Base-by-base conservation (phyloP, 2,888 invertebrate genomes). In the Drosophila recens region DNA sequence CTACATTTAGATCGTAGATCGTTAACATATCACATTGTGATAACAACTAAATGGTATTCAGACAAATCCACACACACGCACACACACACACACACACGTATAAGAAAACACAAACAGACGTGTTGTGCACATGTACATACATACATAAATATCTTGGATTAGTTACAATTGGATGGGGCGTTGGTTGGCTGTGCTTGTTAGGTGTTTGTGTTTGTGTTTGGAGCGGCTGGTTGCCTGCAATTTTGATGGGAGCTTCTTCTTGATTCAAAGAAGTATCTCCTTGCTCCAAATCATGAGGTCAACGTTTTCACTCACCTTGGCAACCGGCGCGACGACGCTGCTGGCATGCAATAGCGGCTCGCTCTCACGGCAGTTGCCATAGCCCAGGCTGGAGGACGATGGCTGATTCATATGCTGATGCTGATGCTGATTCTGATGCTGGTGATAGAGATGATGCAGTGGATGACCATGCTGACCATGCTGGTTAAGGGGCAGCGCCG, bases 321-420 rank as follows among this genome's bases (percentile, higher is more conserved):
- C 92, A 79, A 92, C 90, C 80, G 92, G 92, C 74, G 92, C 91
- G 67, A 80, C 69, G 82, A 80, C 69, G 82, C 87, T 87, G 87
- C 82, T 84, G 87, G 92, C 91, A 90, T 93, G 92, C 89, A 93
- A 90, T 67, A 93, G 87, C 75, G 93, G 93, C 88, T 93, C 93
- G 86, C 92, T 92, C 78, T 93, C 93, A 70, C 91, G 91, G 84
- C 91, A 91, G 87, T 91, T 90, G 87, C 90, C 90, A 85, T 92
- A 92, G 89, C 90, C 90, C 68, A 87, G 80, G 76, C 83, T 90
- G 79, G 83, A 69, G 65, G 86, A 81, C 71, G 90, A 80, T 73
- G 87, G 62, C 80, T 67, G 82, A 75, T 58, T 68, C 59, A 70
- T 72, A 72, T 77, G 74, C 77, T 72, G 64, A 73, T 71, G 72